phyloP scores from a whole-genome alignment of 2,797 vertebrate species.

The Eupleurogrammus muticus region DNA sequence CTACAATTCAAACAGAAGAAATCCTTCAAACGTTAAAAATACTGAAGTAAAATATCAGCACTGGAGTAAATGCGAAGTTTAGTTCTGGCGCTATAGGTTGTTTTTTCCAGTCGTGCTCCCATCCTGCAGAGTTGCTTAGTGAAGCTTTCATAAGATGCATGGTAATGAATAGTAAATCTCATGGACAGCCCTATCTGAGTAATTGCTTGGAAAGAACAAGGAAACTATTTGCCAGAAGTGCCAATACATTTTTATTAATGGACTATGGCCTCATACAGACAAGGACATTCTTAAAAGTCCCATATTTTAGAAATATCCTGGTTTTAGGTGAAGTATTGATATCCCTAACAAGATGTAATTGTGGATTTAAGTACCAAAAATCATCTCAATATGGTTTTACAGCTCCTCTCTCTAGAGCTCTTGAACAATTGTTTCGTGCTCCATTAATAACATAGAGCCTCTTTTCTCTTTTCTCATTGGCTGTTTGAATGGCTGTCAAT shows the following conservation, averaged over 20 bases:
- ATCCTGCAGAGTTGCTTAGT: background rate
- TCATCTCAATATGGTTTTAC: no score
- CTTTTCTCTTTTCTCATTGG: no score
- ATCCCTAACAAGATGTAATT: no score
- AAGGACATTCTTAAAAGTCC: background rate
- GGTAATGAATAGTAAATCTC: slow-evolving; percentile 38
- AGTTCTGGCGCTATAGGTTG: background rate
- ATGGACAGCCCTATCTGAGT: slow-evolving; percentile 50
- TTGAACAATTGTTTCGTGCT: no score
- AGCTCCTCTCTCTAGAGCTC: no score
- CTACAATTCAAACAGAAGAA: background rate
- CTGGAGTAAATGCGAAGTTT: background rate
- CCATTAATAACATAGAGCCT: no score
- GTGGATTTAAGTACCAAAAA: no score
- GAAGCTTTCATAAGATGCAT: slow-evolving; percentile 36
- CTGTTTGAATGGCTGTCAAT: no score
- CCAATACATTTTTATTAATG: slow-evolving; percentile 29
- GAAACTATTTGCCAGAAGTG: slow-evolving; percentile 40
- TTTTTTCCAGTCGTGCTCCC: background rate
- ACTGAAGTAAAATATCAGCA: background rate
- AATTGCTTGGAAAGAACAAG: slow-evolving; percentile 59
- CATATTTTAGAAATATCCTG: no score
- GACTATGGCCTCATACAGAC: slow-evolving; percentile 17
- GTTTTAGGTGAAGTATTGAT: no score
- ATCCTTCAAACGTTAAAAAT: background rate